Evolutionary conservation across 1,140 invertebrate genomes (phyloP), one percentile per base, ranked within the genome.

Genomic region (Prorops nasuta): DNA sequence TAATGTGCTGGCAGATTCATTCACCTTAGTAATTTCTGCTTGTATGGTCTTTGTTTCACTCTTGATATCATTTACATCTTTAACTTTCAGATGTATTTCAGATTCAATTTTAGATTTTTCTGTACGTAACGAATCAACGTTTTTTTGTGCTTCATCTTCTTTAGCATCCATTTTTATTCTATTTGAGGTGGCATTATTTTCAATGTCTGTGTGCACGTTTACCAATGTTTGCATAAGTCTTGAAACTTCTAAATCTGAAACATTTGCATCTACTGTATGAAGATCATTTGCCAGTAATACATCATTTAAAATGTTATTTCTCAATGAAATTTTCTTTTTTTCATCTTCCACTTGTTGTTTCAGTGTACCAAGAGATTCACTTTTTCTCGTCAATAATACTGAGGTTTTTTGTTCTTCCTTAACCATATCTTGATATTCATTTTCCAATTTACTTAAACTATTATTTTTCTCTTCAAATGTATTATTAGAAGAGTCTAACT

Each of bases 41-140:
- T 64, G 64, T 41, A 63, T 62, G 50, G 46, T 51, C 51, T 68
- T 54, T 67, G 77, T 79, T 71, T 81, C 74, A 67, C 71, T 61
- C 77, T 79, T 64, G 69, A 78, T 65, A 69, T 77, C 19, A 76
- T 70, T 10, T 84, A 62, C 54, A 66, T 84, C 77, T 18, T 78
- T 71, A 55, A 82, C 75, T 45, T 80, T 77, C 0, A 79, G 43
- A 34, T 62, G 67, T 14, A 83, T 74, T 56, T 81, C 75, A 2
- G 77, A 76, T 35, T 72, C 71, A 8, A 76, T 52, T 44, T 69
- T 76, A 1, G 74, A 70, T 52, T 74, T 71, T 51, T 74, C 66
- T 41, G 72, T 72, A 48, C 76, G 66, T 22, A 77, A 66, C 7
- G 57, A 58, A 63, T 83, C 79, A 9, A 84, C 70, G 41, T 66